Base-by-base conservation (phyloP, 2,113 vertebrate genomes). In the Urocynchramus pylzowi region DNA sequence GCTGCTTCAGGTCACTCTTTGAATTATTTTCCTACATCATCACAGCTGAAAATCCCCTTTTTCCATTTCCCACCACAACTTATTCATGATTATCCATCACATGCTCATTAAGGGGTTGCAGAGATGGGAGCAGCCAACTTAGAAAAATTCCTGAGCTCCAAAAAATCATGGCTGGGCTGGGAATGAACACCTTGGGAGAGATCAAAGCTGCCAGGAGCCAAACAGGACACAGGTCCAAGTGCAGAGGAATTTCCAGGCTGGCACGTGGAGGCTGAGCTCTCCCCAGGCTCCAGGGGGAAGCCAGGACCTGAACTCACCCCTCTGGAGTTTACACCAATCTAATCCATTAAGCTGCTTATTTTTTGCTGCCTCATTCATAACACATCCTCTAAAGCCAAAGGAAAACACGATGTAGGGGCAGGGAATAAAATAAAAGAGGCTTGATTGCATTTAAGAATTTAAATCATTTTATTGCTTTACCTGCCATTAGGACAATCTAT, bases 401-500 rank as follows among this genome's bases (percentile, higher is more conserved):
- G 64, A 35, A 78, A 84, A 60, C 24, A 64, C 15, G 10, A 19
- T 0, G 18, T 0, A 74, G 12, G n/a, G 60, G 33, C 41, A 17
- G 28, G 16, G 16, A 85, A 79, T 52, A 22, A 59, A 33, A 94
- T 96, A 70, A 53, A 64, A 71, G 81, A 97, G 96, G 94, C 97
- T 33, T 33, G 94, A 97, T 97, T 96, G 90, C 96, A 68, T 97
- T 97, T 98, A 98, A 98, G 97, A 98, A 98, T 98, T 98, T 97
- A 98, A 98, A 98, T 98, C 98, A 97, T 99, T 98, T 99, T 99
- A 99, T 99, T 99, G 99, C 98, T 99, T 99, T 98, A 99, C 99
- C 98, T 99, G 98, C 98, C 98, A 97, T 99, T 98, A 98, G 98
- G 98, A 99, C 99, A 99, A 98, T 98, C 98, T 99, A 98, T 98